These are phyloP conservation scores for Drosophila paramelanica DNA, from an alignment of 2,888 invertebrate species.

Conservation along the genomic window DNA sequence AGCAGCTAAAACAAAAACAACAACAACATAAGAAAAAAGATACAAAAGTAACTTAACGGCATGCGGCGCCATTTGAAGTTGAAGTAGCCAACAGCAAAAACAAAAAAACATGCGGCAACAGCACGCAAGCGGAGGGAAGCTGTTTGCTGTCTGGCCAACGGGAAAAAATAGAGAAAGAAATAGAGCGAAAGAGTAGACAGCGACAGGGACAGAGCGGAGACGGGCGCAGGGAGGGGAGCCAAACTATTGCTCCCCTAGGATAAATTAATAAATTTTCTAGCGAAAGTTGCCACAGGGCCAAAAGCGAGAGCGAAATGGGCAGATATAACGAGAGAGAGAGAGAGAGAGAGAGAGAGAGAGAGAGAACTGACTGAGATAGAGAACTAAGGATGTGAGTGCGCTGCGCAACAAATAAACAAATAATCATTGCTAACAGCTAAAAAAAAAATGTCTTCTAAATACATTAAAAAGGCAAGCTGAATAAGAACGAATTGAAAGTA, in stretches of 20 bases:
- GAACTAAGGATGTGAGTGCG: neutral
- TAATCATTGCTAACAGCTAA: slow-evolving; percentile 36
- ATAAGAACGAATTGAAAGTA: neutral
- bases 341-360: neutral
- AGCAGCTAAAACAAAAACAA: slow-evolving; percentile 27
- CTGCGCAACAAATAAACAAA: slow-evolving; percentile 57
- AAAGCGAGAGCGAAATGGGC: slow-evolving; percentile 4
- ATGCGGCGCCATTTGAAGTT: slow-evolving; percentile 72
- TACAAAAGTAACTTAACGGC: slow-evolving; percentile 73
- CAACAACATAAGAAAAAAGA: slow-evolving; percentile 14
- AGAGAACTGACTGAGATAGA: neutral
- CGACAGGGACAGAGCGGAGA: neutral
- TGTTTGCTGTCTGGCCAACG: slow-evolving; percentile 67
- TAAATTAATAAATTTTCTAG: slow-evolving; percentile 78
- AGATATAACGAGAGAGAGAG: neutral
- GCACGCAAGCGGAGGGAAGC: slow-evolving; percentile 10
- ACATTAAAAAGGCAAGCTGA: neutral
- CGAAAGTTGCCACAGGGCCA: slow-evolving; percentile 57
- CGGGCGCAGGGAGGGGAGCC: slow-evolving; percentile 27
- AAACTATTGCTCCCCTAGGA: slow-evolving; percentile 78
- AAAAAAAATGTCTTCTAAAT: slow-evolving; percentile 9
- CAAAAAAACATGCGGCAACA: slow-evolving; percentile 2
- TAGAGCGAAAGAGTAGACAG: neutral
- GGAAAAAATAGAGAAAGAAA: slow-evolving; percentile 2
- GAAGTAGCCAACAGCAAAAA: slow-evolving; percentile 50